Conservation (phyloP, 1,140 invertebrate genomes). For the Hyles euphorbiae region DNA sequence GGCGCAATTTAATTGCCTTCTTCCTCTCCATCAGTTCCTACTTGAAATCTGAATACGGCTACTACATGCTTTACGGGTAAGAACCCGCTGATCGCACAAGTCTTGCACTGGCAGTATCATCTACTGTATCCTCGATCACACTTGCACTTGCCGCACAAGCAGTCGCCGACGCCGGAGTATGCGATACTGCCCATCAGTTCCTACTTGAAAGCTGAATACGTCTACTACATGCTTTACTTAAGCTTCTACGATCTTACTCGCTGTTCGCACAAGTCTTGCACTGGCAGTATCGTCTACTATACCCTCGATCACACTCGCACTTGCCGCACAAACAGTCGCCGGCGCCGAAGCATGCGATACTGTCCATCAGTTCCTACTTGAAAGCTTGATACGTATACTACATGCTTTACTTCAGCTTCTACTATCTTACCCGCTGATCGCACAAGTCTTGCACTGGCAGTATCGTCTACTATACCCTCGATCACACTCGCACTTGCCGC, state of each 20-base stretch:
- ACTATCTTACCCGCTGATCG: constrained; percentile 50
- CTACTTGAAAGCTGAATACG: no score
- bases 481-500: constrained; percentile 73
- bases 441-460: constrained; percentile 74
- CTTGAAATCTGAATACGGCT: no score
- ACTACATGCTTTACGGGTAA: no score
- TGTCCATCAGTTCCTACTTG: no score
- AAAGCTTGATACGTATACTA: no score
- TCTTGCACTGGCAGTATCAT: constrained; percentile 72
- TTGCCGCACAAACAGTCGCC: constrained; percentile 75
- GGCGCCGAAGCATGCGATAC: constrained; percentile 43
- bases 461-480: constrained; percentile 63
- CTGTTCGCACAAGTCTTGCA: constrained; percentile 67
- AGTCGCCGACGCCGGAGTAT: constrained; percentile 70
- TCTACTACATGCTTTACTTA: no score
- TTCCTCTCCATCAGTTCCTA: no score
- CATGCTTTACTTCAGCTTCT: no score
- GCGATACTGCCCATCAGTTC: no score
- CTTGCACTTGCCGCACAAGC: constrained; percentile 69
- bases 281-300: constrained; percentile 71
- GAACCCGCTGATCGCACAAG: constrained; percentile 63
- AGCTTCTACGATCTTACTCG: no score
- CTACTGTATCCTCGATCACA: constrained; percentile 72
- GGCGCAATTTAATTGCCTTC: no score
- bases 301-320: constrained; percentile 71